These are phyloP conservation scores for Spatulosminthurus flaviceps DNA, from an alignment of 2,888 invertebrate species.

Conservation along the genomic window DNA sequence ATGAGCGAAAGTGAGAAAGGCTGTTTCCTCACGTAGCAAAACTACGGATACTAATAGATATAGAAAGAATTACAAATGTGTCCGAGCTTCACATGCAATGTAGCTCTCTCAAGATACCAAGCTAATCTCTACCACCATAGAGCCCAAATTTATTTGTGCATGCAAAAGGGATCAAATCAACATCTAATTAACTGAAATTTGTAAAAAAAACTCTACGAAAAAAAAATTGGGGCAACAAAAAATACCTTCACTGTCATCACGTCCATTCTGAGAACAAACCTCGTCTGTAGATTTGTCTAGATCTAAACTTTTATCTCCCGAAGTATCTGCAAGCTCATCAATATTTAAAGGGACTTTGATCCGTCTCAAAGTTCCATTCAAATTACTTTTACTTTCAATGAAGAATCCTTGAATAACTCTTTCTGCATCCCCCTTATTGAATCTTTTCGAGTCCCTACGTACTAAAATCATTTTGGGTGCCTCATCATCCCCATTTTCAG, in stretches of 20 bases:
- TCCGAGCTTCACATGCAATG: no score
- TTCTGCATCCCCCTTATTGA: conserved; percentile 60
- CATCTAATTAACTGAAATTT: neutral
- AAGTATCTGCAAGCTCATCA: conserved; percentile 10
- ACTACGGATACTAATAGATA: no score
- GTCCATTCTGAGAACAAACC: conserved; percentile 30
- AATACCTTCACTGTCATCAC: conserved; percentile 32
- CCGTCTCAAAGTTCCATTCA: conserved; percentile 59
- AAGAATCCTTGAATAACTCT: conserved; percentile 64
- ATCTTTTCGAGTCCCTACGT: conserved; percentile 61
- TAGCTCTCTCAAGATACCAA: no score
- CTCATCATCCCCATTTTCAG: conserved; percentile 55
- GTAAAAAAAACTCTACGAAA: conserved; percentile 15
- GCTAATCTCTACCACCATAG: no score
- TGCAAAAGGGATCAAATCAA: neutral
- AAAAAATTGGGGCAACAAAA: conserved; percentile 37
- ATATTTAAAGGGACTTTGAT: conserved; percentile 61
- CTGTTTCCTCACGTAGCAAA: no score
- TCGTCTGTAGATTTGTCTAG: conserved; percentile 18
- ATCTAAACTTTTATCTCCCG: conserved; percentile 53
- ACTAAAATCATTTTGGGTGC: conserved; percentile 51
- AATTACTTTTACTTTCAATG: conserved; percentile 63
- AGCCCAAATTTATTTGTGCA: no score
- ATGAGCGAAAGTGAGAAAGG: neutral
- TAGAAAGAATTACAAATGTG: no score